Base-by-base conservation (phyloP, 1,140 invertebrate species). In the Musca vetustissima region DNA sequence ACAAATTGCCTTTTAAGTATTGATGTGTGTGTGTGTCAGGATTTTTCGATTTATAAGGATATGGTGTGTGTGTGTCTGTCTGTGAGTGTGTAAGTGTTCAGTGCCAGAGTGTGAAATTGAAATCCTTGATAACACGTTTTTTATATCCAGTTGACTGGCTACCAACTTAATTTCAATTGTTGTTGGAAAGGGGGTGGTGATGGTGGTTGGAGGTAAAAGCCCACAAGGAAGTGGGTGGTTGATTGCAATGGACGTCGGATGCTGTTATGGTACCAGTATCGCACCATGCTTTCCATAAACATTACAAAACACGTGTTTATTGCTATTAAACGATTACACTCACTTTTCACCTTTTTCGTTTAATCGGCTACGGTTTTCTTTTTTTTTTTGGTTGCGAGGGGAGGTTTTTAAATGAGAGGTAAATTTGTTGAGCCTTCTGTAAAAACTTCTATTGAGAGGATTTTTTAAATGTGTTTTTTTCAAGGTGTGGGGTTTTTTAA, bases 241-340 rank as follows among this genome's bases (percentile, higher is more conserved):
- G 28, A 17, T 36, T 59, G 25, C 28, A 4, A 8, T 28, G 28
- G 8, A 3, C 3, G 28, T 28, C 8, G 8, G 11, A 4, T 43
- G 6, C 11, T n/a, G n/a, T n/a, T n/a, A n/a, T n/a, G 36, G 6
- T 13, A 15, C n/a, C 24, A 24, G 65, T 64, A 47, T 6, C 24
- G 24, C 7, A 17, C 21, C 2, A 43, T 53, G 50, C 22, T 19
- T 22, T 4, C 17, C 0, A 21, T 21, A 19, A 24, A 48, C 32
- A 70, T n/a, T n/a, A 22, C 6, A 22, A 32, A 70, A 65, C 73
- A 74, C 72, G 73, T 73, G 73, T 65, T 50, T 47, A 49, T 17
- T 65, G 17, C 72, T n/a, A 22, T 49, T 68, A 71, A 69, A 69
- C 70, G 9, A 19, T 43, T 47, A 66, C 55, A 28, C 55, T 25